Base-by-base conservation (phyloP, 2,113 vertebrate species). In the Siphamia tubifer region DNA sequence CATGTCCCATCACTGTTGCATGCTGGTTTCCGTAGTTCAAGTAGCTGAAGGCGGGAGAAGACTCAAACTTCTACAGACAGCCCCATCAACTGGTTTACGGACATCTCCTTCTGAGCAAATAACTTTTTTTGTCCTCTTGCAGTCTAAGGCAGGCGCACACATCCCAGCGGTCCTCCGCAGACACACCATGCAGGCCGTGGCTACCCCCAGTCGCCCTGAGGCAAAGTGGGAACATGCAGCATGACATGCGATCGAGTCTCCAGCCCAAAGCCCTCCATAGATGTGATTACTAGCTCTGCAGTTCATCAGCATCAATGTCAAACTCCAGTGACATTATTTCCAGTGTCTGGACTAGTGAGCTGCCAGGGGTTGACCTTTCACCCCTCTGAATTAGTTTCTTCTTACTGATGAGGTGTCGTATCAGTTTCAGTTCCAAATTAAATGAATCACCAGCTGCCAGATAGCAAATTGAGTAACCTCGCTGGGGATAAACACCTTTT, bases 1-100 rank as follows among this genome's bases (percentile, higher is more conserved):
- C 89, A 86, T 51, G 79, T 89, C 89, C 87, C 82, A 89, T 93
- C 91, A 83, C 77, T 77, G 90, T 89, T 85, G 79, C 83, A 81
- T 75, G 86, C 86, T 90, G 73, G 44, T 82, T 76, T 30, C 60
- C 8, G 87, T 85, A 92, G 85, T 89, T 87, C 79, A 87, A 82
- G 79, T 88, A 45, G 86, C 87, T 86, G 60, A 73, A 67, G 91
- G 88, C 88, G 79, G 79, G 71, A 30, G 30, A 77, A 54, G 83
- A 88, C 62, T 35, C 48, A 77, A 86, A 92, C 86, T 75, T 43
- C 74, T 27, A 48, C 74, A 85, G 81, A 90, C 87, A 90, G 82
- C 44, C 76, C 91, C 83, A 85, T 68, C 45, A 25, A 75, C 55
- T 61, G 63, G 51, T 66, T 71, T 47, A 67, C 45, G 8, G 13